Evolutionary conservation across 53 echinoderm and acorn worm species (phyloP).

Genomic region (Crossaster papposus): DNA sequence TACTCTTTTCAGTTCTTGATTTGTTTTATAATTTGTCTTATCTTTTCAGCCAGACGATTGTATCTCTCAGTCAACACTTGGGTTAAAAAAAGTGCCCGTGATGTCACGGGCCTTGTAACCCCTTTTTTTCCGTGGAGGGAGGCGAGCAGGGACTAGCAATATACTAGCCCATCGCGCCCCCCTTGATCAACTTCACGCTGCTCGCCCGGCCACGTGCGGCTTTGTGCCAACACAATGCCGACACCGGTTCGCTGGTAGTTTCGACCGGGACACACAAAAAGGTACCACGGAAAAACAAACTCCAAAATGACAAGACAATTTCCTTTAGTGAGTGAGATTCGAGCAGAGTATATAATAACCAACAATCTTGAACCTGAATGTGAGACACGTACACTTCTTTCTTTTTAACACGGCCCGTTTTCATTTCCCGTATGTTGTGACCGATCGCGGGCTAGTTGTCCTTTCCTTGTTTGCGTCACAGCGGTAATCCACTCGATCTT

Average conservation of each 20-base stretch:
- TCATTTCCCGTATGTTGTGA: background rate
- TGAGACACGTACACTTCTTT: background rate
- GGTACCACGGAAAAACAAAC: constrained; percentile 13
- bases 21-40: background rate
- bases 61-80: background rate
- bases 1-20: background rate
- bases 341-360: constrained; percentile 16
- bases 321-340: constrained; percentile 4
- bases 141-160: constrained; percentile 14
- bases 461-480: background rate
- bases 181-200: constrained; percentile 56
- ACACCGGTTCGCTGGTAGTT: constrained; percentile 12
- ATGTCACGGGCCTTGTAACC: constrained; percentile 5
- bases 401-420: background rate
- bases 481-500: background rate
- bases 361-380: background rate
- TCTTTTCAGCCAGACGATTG: background rate
- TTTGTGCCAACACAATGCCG: constrained; percentile 42
- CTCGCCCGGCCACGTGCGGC: constrained; percentile 26
- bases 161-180: constrained; percentile 16
- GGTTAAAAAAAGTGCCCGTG: constrained; percentile 40
- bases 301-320: constrained; percentile 37
- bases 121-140: constrained; percentile 4
- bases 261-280: background rate
- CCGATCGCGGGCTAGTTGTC: background rate